Base-by-base conservation (phyloP, 2,888 invertebrate genomes). In the Hanleya hanleyi region DNA sequence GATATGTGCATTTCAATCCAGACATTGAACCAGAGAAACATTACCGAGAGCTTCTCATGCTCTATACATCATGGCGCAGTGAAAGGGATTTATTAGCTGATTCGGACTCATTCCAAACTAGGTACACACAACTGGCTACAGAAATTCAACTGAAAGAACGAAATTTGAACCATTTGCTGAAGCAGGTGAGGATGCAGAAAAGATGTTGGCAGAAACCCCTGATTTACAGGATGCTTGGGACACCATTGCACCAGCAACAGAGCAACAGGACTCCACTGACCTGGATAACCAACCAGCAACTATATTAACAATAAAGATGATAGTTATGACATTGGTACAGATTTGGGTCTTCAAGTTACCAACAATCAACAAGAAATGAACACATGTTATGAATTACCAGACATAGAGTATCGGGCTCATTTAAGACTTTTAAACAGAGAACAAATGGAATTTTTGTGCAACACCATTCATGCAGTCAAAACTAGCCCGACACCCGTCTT, bases 41-140 rank as follows among this genome's bases (percentile, higher is more conserved):
- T 70, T 84, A 77, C 61, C 74, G 87, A 61, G 83, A 86, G 51
- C 71, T 80, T 12, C 47, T 86, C 0, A 83, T 87, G 84, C 74
- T 88, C 2, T 88, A 75, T 71, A 26, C 74, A 0, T 82, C 86
- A 6, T 88, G 87, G 87, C 69, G 85, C 67, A 64, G 86, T 68
- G 86, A 87, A 76, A 33, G 80, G 32, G 36, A 49, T 18, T 57
- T 78, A n/a, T 37, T 47, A 22, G 65, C n/a, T 37, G 49, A 65
- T 26, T 67, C 33, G 50, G 18, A 36, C 18, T 47, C 74, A 15
- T 76, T 67, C 61, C 18, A 61, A 29, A 51, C 73, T 7, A 69
- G 66, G 37, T 75, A 36, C 37, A 32, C 61, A 51, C 47, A 69
- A 47, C 6, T 73, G 7, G 29, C 73, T 67, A 57, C 67, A 32